phyloP scores from a whole-genome alignment of 2,888 invertebrate genomes.

The Folsomia manolachei region DNA sequence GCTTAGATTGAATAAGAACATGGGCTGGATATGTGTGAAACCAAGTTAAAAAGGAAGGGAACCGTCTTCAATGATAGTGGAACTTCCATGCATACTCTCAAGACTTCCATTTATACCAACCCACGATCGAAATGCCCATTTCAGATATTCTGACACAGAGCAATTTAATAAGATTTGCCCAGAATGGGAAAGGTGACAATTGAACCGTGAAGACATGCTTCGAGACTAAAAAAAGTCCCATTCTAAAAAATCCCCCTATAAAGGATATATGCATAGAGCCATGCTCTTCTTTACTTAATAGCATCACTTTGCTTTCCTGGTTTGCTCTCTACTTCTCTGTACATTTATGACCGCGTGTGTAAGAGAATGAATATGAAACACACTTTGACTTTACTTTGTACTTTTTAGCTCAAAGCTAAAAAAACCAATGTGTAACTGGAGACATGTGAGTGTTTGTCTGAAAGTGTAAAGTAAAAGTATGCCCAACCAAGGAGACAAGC shows the following conservation, averaged over 20 bases:
- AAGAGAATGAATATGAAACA: constrained; percentile 15
- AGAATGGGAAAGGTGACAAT: constrained; percentile 53
- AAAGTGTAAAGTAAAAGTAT: constrained; percentile 1
- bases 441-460: background rate
- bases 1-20: background rate
- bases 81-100: constrained; percentile 44
- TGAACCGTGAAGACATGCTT: constrained; percentile 51
- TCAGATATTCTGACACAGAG: constrained; percentile 51
- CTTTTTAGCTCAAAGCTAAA: background rate
- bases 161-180: constrained; percentile 53
- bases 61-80: constrained; percentile 16
- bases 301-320: background rate
- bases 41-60: background rate
- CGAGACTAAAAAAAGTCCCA: too few species aligned
- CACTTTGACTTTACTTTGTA: constrained; percentile 11
- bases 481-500: background rate
- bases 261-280: too few species aligned
- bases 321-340: too few species aligned
- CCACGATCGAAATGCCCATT: constrained; percentile 51
- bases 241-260: too few species aligned
- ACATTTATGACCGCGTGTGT: constrained; percentile 10
- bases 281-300: constrained; percentile 43
- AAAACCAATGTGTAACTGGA: background rate
- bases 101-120: constrained; percentile 14
- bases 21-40: background rate